Conservation (phyloP, 2,797 vertebrate species). For the Paguma larvata region DNA sequence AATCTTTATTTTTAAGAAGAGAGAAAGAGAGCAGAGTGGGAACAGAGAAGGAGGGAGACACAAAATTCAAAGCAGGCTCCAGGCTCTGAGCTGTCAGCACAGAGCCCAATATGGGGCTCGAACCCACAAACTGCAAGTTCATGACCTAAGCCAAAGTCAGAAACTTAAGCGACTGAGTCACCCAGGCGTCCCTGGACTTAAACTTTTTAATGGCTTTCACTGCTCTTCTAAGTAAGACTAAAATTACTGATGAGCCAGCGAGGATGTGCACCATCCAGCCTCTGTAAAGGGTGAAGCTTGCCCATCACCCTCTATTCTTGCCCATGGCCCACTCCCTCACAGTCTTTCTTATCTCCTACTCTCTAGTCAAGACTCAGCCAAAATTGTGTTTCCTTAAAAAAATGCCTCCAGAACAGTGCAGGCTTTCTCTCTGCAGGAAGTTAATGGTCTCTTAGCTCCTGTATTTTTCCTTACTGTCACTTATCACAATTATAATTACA, state of each 20-base stretch:
- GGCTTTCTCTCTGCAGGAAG: background rate
- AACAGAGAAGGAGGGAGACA: too few relatives aligned
- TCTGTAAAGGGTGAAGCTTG: background rate
- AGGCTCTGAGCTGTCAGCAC: too few relatives aligned
- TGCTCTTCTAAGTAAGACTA: background rate
- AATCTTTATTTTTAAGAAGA: too few relatives aligned
- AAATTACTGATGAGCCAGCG: background rate
- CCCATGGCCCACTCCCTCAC: background rate
- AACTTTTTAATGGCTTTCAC: background rate
- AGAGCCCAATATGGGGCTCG: too few relatives aligned
- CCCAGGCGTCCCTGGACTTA: too few relatives aligned
- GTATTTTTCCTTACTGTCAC: background rate
- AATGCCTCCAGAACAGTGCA: background rate
- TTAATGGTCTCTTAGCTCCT: background rate
- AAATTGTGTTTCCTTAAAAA: background rate
- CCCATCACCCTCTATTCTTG: background rate
- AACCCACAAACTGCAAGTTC: too few relatives aligned
- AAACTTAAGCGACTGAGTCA: too few relatives aligned
- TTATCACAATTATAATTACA: background rate
- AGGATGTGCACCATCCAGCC: background rate
- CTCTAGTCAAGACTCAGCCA: background rate
- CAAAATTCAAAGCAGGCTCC: too few relatives aligned
- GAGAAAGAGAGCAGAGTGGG: too few relatives aligned
- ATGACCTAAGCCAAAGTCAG: too few relatives aligned
- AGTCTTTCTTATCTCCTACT: background rate